Conservation (phyloP, 2,797 vertebrate species). For the Diglossa cyanea region DNA sequence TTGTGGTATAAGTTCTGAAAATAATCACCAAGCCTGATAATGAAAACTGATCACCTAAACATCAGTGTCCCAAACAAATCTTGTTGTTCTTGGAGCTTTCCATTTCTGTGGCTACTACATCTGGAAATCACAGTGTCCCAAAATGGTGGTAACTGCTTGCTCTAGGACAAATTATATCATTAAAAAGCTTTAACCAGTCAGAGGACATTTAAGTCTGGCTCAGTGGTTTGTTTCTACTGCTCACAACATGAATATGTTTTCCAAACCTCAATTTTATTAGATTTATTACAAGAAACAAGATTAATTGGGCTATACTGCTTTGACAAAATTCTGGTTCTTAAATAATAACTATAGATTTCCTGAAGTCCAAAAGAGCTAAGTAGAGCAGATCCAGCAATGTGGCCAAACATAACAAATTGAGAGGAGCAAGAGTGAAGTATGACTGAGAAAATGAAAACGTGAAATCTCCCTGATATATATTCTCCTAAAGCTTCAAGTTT, state of each 20-base stretch:
- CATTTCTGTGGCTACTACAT: slow-evolving; percentile 1
- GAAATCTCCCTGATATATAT: neutral
- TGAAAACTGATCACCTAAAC: slow-evolving; percentile 6
- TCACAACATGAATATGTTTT: neutral
- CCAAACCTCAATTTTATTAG: slow-evolving; percentile 7
- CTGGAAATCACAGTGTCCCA: slow-evolving; percentile 10
- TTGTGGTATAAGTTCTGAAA: neutral
- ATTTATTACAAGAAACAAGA: slow-evolving; percentile 34
- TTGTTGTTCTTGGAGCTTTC: slow-evolving; percentile 20
- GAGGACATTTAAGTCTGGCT: neutral
- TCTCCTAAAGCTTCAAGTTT: neutral
- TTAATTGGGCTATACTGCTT: neutral
- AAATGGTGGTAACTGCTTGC: neutral
- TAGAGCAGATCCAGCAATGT: neutral
- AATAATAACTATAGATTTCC: slow-evolving; percentile 30
- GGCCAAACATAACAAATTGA: slow-evolving; percentile 38
- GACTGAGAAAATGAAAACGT: neutral
- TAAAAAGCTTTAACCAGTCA: slow-evolving; percentile 5
- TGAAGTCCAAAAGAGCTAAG: neutral
- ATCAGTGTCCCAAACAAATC: neutral
- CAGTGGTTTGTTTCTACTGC: neutral
- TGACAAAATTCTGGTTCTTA: neutral
- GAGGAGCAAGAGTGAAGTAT: neutral
- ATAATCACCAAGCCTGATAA: neutral
- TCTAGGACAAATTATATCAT: neutral